Base-by-base conservation (phyloP, 2,888 invertebrate species). In the Sussaba pulchella region DNA sequence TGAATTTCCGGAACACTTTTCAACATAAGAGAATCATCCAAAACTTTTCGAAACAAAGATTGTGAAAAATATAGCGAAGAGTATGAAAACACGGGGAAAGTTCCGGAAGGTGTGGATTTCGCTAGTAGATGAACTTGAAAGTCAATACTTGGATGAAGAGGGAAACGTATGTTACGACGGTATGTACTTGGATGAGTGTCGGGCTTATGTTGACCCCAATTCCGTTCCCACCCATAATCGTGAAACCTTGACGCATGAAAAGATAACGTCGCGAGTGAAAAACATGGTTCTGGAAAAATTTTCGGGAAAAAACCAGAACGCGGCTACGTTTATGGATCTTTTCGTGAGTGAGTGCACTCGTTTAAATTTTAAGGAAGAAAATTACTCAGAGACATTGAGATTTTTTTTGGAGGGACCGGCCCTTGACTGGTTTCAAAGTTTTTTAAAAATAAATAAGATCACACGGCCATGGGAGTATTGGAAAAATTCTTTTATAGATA, bases 91-190 rank as follows among this genome's bases (percentile, higher is more conserved):
- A 50, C 72, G 82, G 36, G 83, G 83, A 43, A 84, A 86, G 72
- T 84, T 82, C 69, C 70, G 84, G 43, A 86, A 85, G 21, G 84
- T 85, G 43, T 57, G 73, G 14, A 81, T 85, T 4, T 82, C 83
- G 19, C 67, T 85, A 61, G 52, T 57, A 12, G 70, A 74, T 36
- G 36, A 69, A 19, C 80, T 84, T 9, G 41, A 73, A 71, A 61
- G 24, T 1, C 36, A 54, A 45, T 82, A 83, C 39, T 52, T 83
- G 63, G 85, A 81, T 61, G 82, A 80, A 43, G 84, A 85, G 54
- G 83, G 83, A 63, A 84, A 85, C 41, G 80, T 84, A 39, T 75
- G 73, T 26, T 83, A 83, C 71, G 63, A 82, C n/a, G 83, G 82
- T 9, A 61, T 71, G 2, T 85, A 85, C 66, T 78, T 84, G 52